These are phyloP conservation scores for Monochamus saltuarius DNA, from an alignment of 1,140 invertebrate genomes.

Conservation along the genomic window DNA sequence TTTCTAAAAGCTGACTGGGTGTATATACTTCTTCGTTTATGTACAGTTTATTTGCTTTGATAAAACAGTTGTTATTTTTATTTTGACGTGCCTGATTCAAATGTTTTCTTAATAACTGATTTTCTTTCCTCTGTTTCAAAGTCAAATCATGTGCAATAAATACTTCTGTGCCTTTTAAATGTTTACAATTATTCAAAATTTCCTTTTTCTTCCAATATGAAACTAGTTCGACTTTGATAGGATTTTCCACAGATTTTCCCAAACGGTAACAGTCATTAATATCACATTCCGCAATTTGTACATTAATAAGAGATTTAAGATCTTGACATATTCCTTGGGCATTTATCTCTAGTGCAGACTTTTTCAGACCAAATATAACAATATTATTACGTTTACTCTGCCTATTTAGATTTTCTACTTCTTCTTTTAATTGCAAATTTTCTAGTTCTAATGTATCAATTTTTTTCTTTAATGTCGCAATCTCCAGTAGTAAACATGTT, in stretches of 20 bases:
- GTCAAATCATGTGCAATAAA: constrained; percentile 3
- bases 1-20: too few species aligned
- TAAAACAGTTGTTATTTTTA: constrained; percentile 1
- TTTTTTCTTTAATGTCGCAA: neutral
- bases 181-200: constrained; percentile 5
- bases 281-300: neutral
- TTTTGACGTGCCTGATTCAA: neutral
- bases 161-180: constrained; percentile 1
- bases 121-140: neutral
- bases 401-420: constrained; percentile 6
- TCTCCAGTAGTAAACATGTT: neutral
- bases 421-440: neutral
- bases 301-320: neutral
- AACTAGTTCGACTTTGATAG: constrained; percentile 4
- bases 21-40: constrained; percentile 1
- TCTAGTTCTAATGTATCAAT: constrained; percentile 2
- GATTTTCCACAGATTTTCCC: neutral
- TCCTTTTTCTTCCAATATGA: constrained; percentile 2
- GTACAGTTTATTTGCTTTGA: constrained; percentile 5
- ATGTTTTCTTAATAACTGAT: too few species aligned
- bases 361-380: neutral
- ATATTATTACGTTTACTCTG: neutral
- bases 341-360: neutral
- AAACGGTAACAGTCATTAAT: neutral
- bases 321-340: neutral